Conservation (phyloP, 2,888 invertebrate genomes). For the Pheosia tremula region DNA sequence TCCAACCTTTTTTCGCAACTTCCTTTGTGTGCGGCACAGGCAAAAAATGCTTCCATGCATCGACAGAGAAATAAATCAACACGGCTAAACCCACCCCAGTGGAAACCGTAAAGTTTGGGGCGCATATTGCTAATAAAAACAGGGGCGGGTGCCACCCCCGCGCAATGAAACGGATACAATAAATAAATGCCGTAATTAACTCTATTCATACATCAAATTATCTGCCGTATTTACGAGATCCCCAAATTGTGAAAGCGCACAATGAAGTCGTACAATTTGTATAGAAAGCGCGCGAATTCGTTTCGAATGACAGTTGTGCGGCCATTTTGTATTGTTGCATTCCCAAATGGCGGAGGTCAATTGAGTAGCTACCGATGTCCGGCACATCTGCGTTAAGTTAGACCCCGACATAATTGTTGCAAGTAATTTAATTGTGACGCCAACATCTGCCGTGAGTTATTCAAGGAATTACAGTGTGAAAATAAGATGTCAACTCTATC, state of each 20-base stretch:
- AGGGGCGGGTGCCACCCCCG: constrained; percentile 56
- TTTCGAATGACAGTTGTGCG: constrained; percentile 68
- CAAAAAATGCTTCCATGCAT: constrained; percentile 44
- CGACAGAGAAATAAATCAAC: constrained; percentile 63
- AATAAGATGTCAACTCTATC: constrained; percentile 11
- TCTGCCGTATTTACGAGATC: constrained; percentile 58
- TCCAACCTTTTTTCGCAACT: constrained; percentile 36
- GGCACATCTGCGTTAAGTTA: constrained; percentile 35
- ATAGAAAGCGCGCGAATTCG: constrained; percentile 62
- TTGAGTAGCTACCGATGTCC: constrained; percentile 27
- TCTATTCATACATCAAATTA: constrained; percentile 78
- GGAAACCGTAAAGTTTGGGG: constrained; percentile 58
- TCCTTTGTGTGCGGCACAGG: constrained; percentile 40
- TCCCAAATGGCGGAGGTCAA: constrained; percentile 59
- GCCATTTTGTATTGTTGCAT: constrained; percentile 67
- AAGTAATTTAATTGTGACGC: constrained; percentile 31
- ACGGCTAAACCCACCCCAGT: constrained; percentile 53
- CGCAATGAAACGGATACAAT: constrained; percentile 76
- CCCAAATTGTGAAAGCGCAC: constrained; percentile 53
- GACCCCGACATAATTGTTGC: constrained; percentile 27
- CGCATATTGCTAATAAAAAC: constrained; percentile 67
- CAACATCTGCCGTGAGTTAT: constrained; percentile 33
- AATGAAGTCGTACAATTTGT: constrained; percentile 48
- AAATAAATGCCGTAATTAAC: constrained; percentile 79
- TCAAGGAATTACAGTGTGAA: constrained; percentile 18